Percentiles rank a stretch among this genome's conserved stretches.
Conservation (phyloP, 2,888 invertebrate genomes). For the Drosophila silvestris region DNA sequence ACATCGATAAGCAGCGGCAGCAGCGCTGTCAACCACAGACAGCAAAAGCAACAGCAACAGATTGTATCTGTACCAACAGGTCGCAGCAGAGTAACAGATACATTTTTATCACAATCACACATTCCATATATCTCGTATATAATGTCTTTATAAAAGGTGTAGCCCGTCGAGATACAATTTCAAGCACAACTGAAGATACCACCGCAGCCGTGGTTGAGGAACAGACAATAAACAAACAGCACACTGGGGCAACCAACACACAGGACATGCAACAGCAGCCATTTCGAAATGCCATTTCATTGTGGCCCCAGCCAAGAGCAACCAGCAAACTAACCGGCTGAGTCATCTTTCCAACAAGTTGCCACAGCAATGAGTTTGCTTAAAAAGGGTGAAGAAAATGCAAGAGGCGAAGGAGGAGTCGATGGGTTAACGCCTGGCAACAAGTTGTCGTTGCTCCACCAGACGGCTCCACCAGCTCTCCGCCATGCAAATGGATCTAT, state of each 20-base stretch:
- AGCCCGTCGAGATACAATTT: conserved; percentile 70
- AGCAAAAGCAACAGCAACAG: conserved; percentile 39
- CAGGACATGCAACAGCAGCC: conserved; percentile 71
- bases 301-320: conserved; percentile 56
- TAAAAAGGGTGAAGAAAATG: neutral
- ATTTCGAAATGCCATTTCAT: conserved; percentile 80
- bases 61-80: conserved; percentile 68
- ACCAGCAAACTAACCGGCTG: conserved; percentile 52
- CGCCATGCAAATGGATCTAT: conserved; percentile 69
- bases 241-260: conserved; percentile 8
- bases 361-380: conserved; percentile 8
- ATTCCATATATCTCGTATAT: conserved; percentile 76
- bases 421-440: conserved; percentile 59
- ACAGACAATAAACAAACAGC: conserved; percentile 63
- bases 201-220: neutral
- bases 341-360: conserved; percentile 61
- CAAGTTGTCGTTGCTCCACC: conserved; percentile 61
- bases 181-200: conserved; percentile 36
- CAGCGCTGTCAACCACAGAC: conserved; percentile 70
- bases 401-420: neutral
- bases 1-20: conserved; percentile 73
- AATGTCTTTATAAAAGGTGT: conserved; percentile 81
- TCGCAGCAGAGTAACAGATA: conserved; percentile 66
- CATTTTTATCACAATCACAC: conserved; percentile 76
- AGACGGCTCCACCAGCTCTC: conserved; percentile 41